Evolutionary conservation across 2,797 vertebrate genomes (phyloP).

Genomic region (Alfaro cultratus): DNA sequence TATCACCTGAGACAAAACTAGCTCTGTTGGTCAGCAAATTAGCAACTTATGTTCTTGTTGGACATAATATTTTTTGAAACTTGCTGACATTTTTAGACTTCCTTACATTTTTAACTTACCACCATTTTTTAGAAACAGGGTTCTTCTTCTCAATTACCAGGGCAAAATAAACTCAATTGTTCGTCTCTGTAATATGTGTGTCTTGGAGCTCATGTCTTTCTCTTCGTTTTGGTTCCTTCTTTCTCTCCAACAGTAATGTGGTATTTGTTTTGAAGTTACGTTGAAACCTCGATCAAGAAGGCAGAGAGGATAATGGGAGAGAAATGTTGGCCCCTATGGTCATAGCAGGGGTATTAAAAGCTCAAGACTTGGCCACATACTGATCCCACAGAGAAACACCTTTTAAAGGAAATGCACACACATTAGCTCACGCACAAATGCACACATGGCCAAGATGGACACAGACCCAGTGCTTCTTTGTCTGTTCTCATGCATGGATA

Average conservation of each 20-base stretch:
- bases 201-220: background rate
- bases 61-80: conserved; percentile 47
- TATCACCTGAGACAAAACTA: conserved; percentile 32
- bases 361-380: conserved; percentile 62
- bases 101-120: conserved; percentile 63
- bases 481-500: conserved; percentile 13
- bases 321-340: conserved; percentile 42
- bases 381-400: conserved; percentile 62
- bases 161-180: conserved; percentile 24
- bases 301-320: conserved; percentile 28
- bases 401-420: conserved; percentile 50
- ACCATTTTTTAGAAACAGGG: conserved; percentile 61
- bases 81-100: conserved; percentile 67
- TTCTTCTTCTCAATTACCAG: conserved; percentile 46
- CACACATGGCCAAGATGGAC: conserved; percentile 22
- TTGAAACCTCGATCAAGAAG: conserved; percentile 64
- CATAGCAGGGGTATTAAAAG: conserved; percentile 69
- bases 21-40: conserved; percentile 47
- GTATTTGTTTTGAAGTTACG: conserved; percentile 53
- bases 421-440: conserved; percentile 8
- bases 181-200: conserved; percentile 1
- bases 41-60: conserved; percentile 36
- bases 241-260: conserved; percentile 49
- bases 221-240: background rate
- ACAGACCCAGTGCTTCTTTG: conserved; percentile 9